Conservation (phyloP, 1,140 invertebrate genomes). For the Acromyrmex echinatior region DNA sequence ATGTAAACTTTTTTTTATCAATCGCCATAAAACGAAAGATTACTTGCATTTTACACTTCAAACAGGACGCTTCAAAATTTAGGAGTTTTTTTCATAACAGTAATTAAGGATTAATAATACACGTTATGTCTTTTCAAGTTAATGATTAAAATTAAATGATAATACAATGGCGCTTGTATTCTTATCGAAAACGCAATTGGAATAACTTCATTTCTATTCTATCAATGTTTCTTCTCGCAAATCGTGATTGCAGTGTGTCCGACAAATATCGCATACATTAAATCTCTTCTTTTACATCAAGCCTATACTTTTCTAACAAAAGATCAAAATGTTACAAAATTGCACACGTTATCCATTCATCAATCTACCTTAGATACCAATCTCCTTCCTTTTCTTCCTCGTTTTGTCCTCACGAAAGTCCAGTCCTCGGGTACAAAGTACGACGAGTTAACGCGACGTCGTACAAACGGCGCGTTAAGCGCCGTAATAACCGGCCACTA, state of each 20-base stretch:
- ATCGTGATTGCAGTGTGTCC: not conserved
- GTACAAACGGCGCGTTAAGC: slow-evolving; percentile 69
- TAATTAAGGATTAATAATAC: too few relatives aligned
- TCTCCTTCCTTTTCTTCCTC: not conserved
- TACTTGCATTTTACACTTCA: too few relatives aligned
- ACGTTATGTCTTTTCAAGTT: too few relatives aligned
- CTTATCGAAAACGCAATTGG: not conserved
- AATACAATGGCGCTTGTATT: not conserved
- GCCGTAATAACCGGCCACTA: slow-evolving; percentile 51
- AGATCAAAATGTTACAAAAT: not conserved
- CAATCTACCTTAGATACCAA: slow-evolving; percentile 18
- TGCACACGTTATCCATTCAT: not conserved
- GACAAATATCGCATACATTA: not conserved
- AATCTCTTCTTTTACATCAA: not conserved
- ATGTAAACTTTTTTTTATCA: too few relatives aligned
- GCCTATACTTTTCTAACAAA: not conserved
- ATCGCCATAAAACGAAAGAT: too few relatives aligned
- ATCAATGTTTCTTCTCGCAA: not conserved
- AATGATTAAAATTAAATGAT: not conserved
- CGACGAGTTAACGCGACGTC: slow-evolving; percentile 58
- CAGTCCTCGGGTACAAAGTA: slow-evolving; percentile 49
- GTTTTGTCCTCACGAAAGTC: slow-evolving; percentile 14
- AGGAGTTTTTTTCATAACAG: too few relatives aligned
- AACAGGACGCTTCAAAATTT: too few relatives aligned
- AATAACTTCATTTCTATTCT: slow-evolving; percentile 5